Evolutionary conservation across 2,797 vertebrate species (phyloP), one percentile per base, ranked within the genome.

Genomic region (Basileuterus tristriatus): DNA sequence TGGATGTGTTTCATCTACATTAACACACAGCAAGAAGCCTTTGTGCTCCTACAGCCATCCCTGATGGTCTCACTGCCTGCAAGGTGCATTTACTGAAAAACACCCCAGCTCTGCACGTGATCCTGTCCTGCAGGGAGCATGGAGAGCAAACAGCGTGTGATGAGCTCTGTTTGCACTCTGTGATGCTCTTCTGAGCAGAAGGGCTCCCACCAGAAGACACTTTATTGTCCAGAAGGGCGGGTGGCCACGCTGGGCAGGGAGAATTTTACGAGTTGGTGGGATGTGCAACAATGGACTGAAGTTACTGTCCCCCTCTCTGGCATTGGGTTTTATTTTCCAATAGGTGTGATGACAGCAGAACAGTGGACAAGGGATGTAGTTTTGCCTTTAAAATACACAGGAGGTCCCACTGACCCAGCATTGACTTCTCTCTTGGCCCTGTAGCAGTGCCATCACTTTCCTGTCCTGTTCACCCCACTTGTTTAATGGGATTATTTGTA

Each of bases 331-430:
- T 62, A 1, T 64, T 84, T 78, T 79, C 59, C 37, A 55, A 8
- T 55, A 56, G 22, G 18, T 3, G 0, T 44, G 47, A 20, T 13
- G 83, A 3, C 26, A 52, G 30, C 47, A 37, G 56, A 63, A 20
- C 23, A 13, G n/a, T 17, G 79, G 62, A 29, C 10, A 9, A 32
- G 63, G 32, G 49, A 24, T 26, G 29, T 9, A 12, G 55, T 5
- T 83, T 91, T 85, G 34, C 26, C 8, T 82, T 49, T 62, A 17
- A 83, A 81, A 50, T 9, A 19, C 64, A 6, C 41, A 27, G 43
- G 49, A 80, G 70, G 17, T 41, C 5, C 39, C 29, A 9, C 22
- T 9, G 71, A 82, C 39, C 29, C 58, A 18, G 0, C 0, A 0
- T 0, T n/a, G 63, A 8, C 32, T 79, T 56, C 32, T 74, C 41